A percentile compares a stretch with the other conserved stretches of the same genome.
Evolutionary conservation across 2,888 invertebrate species (phyloP).

Genomic region (Trichogramma evanescens): DNA sequence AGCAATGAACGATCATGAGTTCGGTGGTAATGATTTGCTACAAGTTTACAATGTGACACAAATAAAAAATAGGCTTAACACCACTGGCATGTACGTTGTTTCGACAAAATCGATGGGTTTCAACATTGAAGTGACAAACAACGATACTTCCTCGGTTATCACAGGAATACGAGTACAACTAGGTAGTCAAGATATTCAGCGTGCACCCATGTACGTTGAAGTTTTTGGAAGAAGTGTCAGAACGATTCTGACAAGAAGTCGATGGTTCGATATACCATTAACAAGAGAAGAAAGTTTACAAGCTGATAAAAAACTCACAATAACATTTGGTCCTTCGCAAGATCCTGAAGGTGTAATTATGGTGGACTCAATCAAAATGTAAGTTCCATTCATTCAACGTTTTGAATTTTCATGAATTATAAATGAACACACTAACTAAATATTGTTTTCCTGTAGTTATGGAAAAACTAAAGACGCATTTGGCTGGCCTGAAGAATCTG

Average conservation of each 20-base stretch:
- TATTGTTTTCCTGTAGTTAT: conserved; percentile 53
- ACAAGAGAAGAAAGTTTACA: conserved; percentile 88
- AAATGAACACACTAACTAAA: neutral
- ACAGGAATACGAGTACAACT: conserved; percentile 80
- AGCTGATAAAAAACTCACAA: conserved; percentile 82
- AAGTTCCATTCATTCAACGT: conserved; percentile 26
- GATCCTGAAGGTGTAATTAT: conserved; percentile 84
- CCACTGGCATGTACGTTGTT: conserved; percentile 83
- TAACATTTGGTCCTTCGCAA: conserved; percentile 77
- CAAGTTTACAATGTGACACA: conserved; percentile 92
- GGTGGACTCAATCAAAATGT: conserved; percentile 88
- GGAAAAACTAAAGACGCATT: conserved; percentile 93
- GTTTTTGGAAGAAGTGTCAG: conserved; percentile 65
- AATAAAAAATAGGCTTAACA: conserved; percentile 83
- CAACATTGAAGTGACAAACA: conserved; percentile 78
- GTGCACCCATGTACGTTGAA: conserved; percentile 72
- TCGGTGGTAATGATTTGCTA: conserved; percentile 87
- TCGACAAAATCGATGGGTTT: conserved; percentile 88
- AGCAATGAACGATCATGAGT: conserved; percentile 85
- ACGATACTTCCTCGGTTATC: conserved; percentile 82
- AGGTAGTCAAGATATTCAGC: conserved; percentile 74
- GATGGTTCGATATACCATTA: conserved; percentile 95
- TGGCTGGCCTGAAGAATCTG: conserved; percentile 94
- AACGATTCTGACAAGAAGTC: conserved; percentile 64
- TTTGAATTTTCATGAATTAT: neutral